phyloP scores from a whole-genome alignment of 2,888 invertebrate genomes.

The Metalampra italica region DNA sequence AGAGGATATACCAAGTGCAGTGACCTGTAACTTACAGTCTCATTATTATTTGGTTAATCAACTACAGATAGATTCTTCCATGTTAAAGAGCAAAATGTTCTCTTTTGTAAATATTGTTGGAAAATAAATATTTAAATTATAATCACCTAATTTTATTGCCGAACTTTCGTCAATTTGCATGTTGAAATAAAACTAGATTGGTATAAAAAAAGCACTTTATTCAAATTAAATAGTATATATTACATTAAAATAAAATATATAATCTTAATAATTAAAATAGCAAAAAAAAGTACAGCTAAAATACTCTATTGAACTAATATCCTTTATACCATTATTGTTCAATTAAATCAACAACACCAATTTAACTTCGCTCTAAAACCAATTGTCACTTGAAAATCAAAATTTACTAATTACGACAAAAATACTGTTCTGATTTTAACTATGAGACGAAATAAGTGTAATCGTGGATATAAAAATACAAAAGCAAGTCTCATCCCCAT shows the following conservation, averaged over 20 bases:
- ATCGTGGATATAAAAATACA: conserved; percentile 75
- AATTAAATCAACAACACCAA: conserved; percentile 52
- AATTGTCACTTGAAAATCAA: conserved; percentile 50
- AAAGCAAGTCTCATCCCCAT: conserved; percentile 67
- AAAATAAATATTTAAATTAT: conserved; percentile 44
- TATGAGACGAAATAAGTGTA: conserved; percentile 43
- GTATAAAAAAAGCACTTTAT: conserved; percentile 76
- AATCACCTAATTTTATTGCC: conserved; percentile 8
- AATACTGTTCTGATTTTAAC: conserved; percentile 60
- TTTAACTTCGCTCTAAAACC: conserved; percentile 53
- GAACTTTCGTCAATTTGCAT: conserved; percentile 9
- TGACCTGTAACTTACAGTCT: neutral
- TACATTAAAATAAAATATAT: conserved; percentile 77
- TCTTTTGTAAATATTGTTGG: conserved; percentile 55
- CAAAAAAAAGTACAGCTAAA: conserved; percentile 69
- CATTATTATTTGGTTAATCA: neutral
- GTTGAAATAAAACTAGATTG: conserved; percentile 21
- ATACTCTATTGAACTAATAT: conserved; percentile 71
- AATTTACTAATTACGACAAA: conserved; percentile 58
- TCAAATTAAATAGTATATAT: conserved; percentile 77
- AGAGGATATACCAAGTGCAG: neutral
- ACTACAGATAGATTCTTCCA: conserved; percentile 33
- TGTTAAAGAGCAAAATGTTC: conserved; percentile 15
- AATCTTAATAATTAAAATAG: conserved; percentile 75
- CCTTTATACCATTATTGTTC: conserved; percentile 59